Conservation (phyloP, 1,140 invertebrate genomes). For the Drosophila repleta region DNA sequence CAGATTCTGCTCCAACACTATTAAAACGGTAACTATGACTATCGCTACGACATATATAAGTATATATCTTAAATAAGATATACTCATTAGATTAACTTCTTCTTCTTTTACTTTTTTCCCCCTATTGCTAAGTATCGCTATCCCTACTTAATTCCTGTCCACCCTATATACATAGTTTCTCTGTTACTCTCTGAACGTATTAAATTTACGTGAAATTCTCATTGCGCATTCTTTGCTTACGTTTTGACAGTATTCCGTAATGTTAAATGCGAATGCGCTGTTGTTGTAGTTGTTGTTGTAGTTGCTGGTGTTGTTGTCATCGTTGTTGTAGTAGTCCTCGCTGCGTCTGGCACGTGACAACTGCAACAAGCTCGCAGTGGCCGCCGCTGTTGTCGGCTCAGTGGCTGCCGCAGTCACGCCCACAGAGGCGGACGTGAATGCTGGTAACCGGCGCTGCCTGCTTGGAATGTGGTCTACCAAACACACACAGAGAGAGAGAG, state of each 20-base stretch:
- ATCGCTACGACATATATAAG: too few species aligned
- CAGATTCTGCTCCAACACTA: too few species aligned
- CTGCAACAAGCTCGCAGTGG: slow-evolving; percentile 57
- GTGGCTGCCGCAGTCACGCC: slow-evolving; percentile 50
- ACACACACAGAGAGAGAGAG: neutral
- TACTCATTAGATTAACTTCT: too few species aligned
- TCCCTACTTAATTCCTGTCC: too few species aligned
- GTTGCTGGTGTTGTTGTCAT: slow-evolving; percentile 12
- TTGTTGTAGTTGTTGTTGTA: slow-evolving; percentile 13
- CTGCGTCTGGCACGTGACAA: slow-evolving; percentile 54
- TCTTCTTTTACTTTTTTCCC: too few species aligned
- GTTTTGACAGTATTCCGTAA: slow-evolving; percentile 76
- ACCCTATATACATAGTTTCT: too few species aligned
- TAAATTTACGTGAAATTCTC: neutral
- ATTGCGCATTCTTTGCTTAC: slow-evolving; percentile 45
- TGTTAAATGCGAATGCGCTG: slow-evolving; percentile 65
- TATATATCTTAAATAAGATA: too few species aligned
- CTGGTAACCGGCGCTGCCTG: slow-evolving; percentile 40
- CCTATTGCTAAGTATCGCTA: too few species aligned
- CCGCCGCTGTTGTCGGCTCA: slow-evolving; percentile 6
- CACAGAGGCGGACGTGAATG: slow-evolving; percentile 44
- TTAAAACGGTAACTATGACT: too few species aligned
- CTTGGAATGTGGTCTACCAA: slow-evolving; percentile 65
- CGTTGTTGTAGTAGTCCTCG: slow-evolving; percentile 30
- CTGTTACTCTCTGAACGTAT: too few species aligned